Conservation (phyloP, 2,888 invertebrate genomes). For the Standfussiana lucernea region DNA sequence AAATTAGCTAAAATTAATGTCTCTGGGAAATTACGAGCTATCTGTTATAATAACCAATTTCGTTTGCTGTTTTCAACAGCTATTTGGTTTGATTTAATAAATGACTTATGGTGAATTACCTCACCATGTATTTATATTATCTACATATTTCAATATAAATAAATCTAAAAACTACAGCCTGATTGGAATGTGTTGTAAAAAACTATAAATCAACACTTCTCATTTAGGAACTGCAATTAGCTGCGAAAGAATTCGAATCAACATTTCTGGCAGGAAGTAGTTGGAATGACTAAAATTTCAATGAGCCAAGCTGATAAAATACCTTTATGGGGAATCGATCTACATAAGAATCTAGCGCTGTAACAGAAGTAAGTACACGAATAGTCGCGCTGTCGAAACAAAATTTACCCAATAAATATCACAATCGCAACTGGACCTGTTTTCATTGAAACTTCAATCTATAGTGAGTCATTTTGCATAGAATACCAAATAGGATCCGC, state of each 20-base stretch:
- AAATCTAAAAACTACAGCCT: background rate
- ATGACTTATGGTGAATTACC: slow-evolving; percentile 13
- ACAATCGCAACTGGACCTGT: slow-evolving; percentile 55
- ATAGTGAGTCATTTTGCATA: slow-evolving; percentile 57
- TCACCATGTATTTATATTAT: background rate
- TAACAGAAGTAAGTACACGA: slow-evolving; percentile 42
- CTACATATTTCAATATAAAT: slow-evolving; percentile 9
- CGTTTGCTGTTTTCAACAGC: slow-evolving; percentile 4
- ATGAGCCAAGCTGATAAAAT: slow-evolving; percentile 40
- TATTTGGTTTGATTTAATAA: background rate
- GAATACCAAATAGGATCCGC: slow-evolving; percentile 49
- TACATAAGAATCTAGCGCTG: slow-evolving; percentile 49
- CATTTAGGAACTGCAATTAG: slow-evolving; percentile 52
- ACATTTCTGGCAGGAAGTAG: slow-evolving; percentile 44
- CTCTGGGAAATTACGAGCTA: slow-evolving; percentile 9
- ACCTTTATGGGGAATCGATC: slow-evolving; percentile 50
- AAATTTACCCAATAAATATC: slow-evolving; percentile 58
- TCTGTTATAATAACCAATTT: slow-evolving; percentile 3
- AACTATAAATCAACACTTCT: slow-evolving; percentile 51
- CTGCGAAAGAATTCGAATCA: slow-evolving; percentile 27
- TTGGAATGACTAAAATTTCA: slow-evolving; percentile 47
- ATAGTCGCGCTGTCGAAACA: slow-evolving; percentile 57
- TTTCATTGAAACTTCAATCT: slow-evolving; percentile 58
- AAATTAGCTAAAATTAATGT: slow-evolving; percentile 20
- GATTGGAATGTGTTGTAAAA: slow-evolving; percentile 33